phyloP scores from a whole-genome alignment of 2,113 vertebrate genomes.

The Aphelocoma coerulescens region DNA sequence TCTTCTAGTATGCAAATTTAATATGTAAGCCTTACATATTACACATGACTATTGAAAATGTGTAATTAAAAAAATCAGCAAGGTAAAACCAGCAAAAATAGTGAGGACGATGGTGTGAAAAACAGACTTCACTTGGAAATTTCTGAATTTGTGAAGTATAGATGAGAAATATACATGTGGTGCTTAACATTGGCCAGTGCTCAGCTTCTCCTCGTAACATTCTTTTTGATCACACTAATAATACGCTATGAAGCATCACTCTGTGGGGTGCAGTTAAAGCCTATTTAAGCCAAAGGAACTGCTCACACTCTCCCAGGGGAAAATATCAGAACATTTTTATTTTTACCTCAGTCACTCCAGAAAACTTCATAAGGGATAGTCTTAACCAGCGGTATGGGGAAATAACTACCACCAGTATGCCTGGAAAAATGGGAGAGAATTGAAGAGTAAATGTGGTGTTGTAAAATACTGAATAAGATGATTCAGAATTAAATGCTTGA shows the following conservation, averaged over 20 bases:
- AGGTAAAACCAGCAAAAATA: not conserved
- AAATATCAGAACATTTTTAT: constrained; percentile 71
- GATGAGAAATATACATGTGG: not conserved
- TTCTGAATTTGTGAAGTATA: constrained; percentile 15
- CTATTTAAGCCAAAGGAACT: constrained; percentile 67
- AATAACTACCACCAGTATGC: constrained; percentile 34
- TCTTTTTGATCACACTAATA: constrained; percentile 71
- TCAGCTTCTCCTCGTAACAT: constrained; percentile 42
- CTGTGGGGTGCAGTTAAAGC: constrained; percentile 70
- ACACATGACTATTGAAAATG: not conserved
- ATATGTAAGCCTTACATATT: not conserved
- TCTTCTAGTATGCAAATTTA: not conserved
- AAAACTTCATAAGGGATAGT: constrained; percentile 56
- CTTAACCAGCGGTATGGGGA: constrained; percentile 6
- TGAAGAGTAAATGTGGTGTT: constrained; percentile 17
- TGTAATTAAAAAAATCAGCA: not conserved
- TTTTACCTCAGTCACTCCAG: constrained; percentile 70
- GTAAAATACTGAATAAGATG: constrained; percentile 17
- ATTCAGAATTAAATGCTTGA: constrained; percentile 29
- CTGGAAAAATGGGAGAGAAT: constrained; percentile 22
- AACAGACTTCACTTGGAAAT: not conserved
- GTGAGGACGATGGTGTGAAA: not conserved
- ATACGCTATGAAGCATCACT: constrained; percentile 61
- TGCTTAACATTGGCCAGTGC: not conserved
- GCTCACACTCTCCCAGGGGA: constrained; percentile 53